phyloP scores from a whole-genome alignment of 2,797 vertebrate genomes.

The Oceanodroma leucorhoa region DNA sequence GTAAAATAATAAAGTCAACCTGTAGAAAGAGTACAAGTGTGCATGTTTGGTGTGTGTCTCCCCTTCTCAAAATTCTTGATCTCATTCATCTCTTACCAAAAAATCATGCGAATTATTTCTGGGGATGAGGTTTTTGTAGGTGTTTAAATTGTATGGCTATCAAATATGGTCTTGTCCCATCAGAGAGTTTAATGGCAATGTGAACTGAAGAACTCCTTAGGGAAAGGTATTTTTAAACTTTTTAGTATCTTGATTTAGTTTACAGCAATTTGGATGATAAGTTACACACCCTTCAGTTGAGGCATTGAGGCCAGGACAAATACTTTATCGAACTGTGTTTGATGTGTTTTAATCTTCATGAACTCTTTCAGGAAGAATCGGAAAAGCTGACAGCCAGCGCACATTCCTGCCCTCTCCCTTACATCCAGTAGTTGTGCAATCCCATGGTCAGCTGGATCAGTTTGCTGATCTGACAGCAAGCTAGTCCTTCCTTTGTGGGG shows the following conservation, averaged over 20 bases:
- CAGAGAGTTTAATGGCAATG: not conserved
- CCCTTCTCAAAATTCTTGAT: not conserved
- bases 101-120: not conserved
- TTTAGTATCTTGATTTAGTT: not conserved
- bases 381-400: not conserved
- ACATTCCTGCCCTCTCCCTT: not conserved
- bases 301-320: not conserved
- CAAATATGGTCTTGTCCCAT: not conserved
- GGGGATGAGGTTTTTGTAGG: not conserved
- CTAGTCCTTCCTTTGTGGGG: not conserved
- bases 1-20: not conserved
- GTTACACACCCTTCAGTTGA: not conserved
- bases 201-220: not conserved
- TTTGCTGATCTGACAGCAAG: not conserved
- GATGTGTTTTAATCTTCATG: not conserved
- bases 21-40: not conserved
- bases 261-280: not conserved
- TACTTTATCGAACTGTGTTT: not conserved
- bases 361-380: not conserved
- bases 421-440: not conserved
- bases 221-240: not conserved
- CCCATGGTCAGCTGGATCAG: not conserved
- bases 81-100: not conserved
- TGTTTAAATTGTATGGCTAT: not conserved
- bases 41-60: not conserved